phyloP scores from a whole-genome alignment of 1,140 invertebrate species.

The Cydia fagiglandana region DNA sequence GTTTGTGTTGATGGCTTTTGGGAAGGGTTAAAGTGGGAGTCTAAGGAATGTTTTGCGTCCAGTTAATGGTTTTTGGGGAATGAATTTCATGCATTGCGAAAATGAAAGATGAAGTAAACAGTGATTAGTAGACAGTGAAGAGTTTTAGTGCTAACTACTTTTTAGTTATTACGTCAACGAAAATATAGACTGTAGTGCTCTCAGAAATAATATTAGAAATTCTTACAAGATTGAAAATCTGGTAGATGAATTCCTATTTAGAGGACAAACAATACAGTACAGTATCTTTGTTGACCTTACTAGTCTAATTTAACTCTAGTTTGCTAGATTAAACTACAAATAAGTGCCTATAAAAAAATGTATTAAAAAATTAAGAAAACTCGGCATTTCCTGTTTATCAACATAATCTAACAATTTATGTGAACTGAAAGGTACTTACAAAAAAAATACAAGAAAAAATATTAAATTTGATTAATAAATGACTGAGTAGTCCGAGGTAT shows the following conservation, averaged over 20 bases:
- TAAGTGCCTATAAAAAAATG: neutral
- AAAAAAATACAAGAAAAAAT: too few relatives aligned
- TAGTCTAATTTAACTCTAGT: neutral
- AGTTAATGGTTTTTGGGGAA: conserved; percentile 1
- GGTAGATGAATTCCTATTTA: neutral
- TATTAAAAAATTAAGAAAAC: neutral
- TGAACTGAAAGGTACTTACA: neutral
- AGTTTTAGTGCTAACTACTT: neutral
- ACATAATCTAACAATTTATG: neutral
- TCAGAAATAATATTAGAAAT: neutral
- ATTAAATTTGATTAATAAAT: too few relatives aligned
- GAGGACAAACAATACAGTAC: neutral
- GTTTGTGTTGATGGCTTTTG: conserved; percentile 34
- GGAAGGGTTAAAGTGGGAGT: conserved; percentile 22
- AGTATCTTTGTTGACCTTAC: neutral
- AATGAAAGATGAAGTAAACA: neutral
- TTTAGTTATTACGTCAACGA: neutral
- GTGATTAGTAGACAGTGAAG: neutral
- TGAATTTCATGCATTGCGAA: neutral
- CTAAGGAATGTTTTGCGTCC: neutral
- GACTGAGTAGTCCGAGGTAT: too few relatives aligned
- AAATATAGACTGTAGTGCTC: neutral
- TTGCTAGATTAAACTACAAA: neutral
- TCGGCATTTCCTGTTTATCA: neutral
- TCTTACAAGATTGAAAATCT: neutral